Evolutionary conservation across 2,113 vertebrate genomes (phyloP), one percentile per base, ranked within the genome.

Genomic region (Odocoileus hemionus): DNA sequence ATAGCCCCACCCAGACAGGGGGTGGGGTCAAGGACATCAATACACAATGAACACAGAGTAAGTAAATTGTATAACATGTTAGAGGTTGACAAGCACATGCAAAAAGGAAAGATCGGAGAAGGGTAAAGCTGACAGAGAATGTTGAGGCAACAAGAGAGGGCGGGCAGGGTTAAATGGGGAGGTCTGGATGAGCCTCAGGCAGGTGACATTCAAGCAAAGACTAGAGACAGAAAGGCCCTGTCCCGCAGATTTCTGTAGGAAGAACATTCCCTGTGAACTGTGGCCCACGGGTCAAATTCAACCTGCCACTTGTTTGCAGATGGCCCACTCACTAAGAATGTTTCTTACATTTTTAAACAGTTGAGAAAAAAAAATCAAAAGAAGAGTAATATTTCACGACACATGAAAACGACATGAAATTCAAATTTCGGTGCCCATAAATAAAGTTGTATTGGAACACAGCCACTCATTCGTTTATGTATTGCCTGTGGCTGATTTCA

Each of bases 211-310:
- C 60, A 45, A 3, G 11, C 86, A 54, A 26, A 93, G 58, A 57
- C 3, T 8, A 4, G 89, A 79, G 89, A 33, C 21, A 23, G 3
- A 54, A 25, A 36, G 28, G 33, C 39, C 7, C 6, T 23, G 57
- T n/a, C 28, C 45, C 30, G 12, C 5, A 33, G 47, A 3, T 52
- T 26, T 60, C 87, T 45, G 26, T 1, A 54, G 50, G 21, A 39
- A 61, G 28, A 70, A 17, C 7, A 33, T 28, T 55, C n/a, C 19
- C 50, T 78, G 23, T 1, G 11, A 47, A 76, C 67, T 19, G 54
- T 7, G 36, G 19, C 17, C 54, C 0, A 0, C 0, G 1, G 70
- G 33, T 12, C 86, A 70, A 23, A 54, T 50, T 30, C 55, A 8
- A 10, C 64, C 57, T 74, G 30, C 52, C 43, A 47, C n/a, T 6